Base-by-base conservation (phyloP, 2,888 invertebrate species). In the Pemphredon lugubris region DNA sequence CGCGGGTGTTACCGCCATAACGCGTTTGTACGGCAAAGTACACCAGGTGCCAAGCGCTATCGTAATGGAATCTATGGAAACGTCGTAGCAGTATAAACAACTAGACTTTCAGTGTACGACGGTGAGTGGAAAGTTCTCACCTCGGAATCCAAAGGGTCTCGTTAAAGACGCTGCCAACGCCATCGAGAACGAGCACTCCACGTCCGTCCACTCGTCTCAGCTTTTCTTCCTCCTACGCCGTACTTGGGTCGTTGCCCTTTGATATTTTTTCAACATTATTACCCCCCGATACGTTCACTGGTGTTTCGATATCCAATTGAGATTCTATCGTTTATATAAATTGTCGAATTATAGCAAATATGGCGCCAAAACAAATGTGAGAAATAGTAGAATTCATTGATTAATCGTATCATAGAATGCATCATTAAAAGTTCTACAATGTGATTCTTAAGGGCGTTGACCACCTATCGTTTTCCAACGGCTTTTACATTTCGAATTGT, bases 41-140 rank as follows among this genome's bases (percentile, higher is more conserved):
- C 65, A 53, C 44, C 55, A 57, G 68, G 60, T 53, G 59, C 44
- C 55, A 50, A 48, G 54, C 54, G 32, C 64, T 73, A 73, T 67
- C 75, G 59, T 64, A 63, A 73, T 67, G 66, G 73, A 75, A 75
- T 75, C 73, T 73, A 69, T 63, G 69, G 70, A 73, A 73, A 73
- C 61, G 64, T 67, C 63, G 65, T 21, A 21, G 60, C 58, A 47
- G 32, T 65, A 66, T 61, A 70, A 73, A 66, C 70, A 70, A 57
- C 61, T 11, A 37, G 69, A 73, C 55, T n/a, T 47, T 30, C 48
- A n/a, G 6, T 26, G 30, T n/a, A 18, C 2, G 58, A 18, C 5
- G 39, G 6, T 14, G 60, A 51, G 70, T 50, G 39, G 54, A 66
- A 70, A 57, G 70, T 71, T 66, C 60, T 51, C 48, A 7, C 39